Evolutionary conservation across 2,888 invertebrate species (phyloP).

Genomic region (Drosophila quinaria): DNA sequence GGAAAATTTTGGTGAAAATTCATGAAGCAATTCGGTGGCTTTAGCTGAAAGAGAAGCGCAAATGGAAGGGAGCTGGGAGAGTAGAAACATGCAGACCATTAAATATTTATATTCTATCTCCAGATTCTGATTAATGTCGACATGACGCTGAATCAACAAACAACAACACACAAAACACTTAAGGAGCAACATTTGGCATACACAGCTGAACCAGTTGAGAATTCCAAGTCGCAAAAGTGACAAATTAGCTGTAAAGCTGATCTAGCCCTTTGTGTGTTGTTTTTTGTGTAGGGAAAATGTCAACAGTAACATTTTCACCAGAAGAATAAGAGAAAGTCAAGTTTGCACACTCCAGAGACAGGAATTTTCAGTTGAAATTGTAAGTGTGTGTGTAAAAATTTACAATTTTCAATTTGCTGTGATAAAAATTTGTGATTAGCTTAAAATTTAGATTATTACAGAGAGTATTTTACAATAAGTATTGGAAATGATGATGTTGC

Average conservation of each 20-base stretch:
- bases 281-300: neutral
- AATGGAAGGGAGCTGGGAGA: neutral
- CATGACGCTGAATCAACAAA: no score
- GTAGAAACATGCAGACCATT: neutral
- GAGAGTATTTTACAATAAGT: conserved; percentile 4
- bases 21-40: conserved; percentile 1
- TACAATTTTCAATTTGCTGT: conserved; percentile 43
- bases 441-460: conserved; percentile 60
- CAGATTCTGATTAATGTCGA: no score
- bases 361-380: neutral
- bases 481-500: neutral
- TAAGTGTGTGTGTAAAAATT: conserved; percentile 13
- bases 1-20: neutral
- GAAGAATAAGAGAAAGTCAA: neutral
- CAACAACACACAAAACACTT: no score
- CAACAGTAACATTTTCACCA: neutral
- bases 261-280: neutral
- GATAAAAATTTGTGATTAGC: conserved; percentile 67
- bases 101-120: neutral
- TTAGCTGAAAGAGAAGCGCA: conserved; percentile 46
- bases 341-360: neutral
- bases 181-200: no score
- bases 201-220: no score
- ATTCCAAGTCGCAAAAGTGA: no score
- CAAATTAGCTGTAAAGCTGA: no score